These are phyloP conservation scores for Vicugna pacos DNA, from an alignment of 2,113 vertebrate species.

Conservation along the genomic window DNA sequence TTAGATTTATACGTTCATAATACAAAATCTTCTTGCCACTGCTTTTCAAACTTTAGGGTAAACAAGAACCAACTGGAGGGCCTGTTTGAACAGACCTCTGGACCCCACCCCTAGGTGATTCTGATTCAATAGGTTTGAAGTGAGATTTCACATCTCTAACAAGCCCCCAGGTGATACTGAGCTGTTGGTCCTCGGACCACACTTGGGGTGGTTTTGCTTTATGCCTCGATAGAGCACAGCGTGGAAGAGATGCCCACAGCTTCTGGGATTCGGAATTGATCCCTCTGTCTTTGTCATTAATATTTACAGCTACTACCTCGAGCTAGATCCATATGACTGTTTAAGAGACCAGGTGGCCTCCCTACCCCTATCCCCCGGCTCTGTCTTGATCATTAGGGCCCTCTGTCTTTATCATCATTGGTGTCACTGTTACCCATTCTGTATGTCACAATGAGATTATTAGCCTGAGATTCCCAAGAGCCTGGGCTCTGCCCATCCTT, in stretches of 20 bases:
- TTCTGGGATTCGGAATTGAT: not conserved
- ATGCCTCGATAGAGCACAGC: not conserved
- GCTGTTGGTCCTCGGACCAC: not conserved
- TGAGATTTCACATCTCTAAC: not conserved
- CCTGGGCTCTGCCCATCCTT: not conserved
- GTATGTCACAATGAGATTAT: not conserved
- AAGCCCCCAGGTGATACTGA: not conserved
- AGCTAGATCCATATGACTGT: not conserved
- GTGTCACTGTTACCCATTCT: not conserved
- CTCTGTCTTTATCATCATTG: slow-evolving; percentile 25
- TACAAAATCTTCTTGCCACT: not conserved
- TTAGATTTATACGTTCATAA: not conserved
- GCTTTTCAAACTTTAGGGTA: not conserved
- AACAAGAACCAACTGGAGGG: not conserved
- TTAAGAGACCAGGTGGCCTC: not conserved
- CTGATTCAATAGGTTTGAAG: not conserved
- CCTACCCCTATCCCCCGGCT: accelerated
- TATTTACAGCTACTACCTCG: not conserved
- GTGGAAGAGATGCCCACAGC: not conserved
- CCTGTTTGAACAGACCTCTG: not conserved
- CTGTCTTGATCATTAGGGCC: not conserved
- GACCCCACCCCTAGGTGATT: not conserved
- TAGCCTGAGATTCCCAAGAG: not conserved
- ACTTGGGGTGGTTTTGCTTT: not conserved
- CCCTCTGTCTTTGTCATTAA: not conserved